Evolutionary conservation across 2,113 vertebrate genomes (phyloP).

Genomic region (Aphyosemion australe): DNA sequence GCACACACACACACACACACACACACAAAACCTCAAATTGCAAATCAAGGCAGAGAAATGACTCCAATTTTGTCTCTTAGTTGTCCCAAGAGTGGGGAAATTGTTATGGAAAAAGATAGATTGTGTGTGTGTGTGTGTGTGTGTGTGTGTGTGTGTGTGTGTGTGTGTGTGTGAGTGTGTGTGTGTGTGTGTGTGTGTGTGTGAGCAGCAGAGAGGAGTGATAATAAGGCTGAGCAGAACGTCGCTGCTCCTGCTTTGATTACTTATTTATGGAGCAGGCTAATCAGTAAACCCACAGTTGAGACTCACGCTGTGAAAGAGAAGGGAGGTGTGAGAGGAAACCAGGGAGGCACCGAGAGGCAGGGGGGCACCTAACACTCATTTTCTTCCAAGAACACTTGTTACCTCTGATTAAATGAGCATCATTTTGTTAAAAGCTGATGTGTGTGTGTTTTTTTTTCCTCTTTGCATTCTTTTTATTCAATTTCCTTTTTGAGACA

Average conservation of each 20-base stretch:
- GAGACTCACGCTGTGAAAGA: slow-evolving; percentile 43
- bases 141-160: neutral
- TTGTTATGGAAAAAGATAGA: neutral
- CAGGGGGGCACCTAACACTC: slow-evolving; percentile 26
- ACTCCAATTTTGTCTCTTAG: neutral
- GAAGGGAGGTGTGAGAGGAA: slow-evolving; percentile 20
- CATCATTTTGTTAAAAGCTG: slow-evolving; percentile 10
- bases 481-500: slow-evolving; percentile 12
- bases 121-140: neutral
- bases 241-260: slow-evolving; percentile 61
- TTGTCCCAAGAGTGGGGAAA: neutral
- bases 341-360: slow-evolving; percentile 22
- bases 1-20: too few species aligned
- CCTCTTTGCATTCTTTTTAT: neutral
- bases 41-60: neutral
- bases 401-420: slow-evolving; percentile 37
- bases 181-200: slow-evolving; percentile 1
- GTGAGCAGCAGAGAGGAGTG: slow-evolving; percentile 13
- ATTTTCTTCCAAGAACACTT: slow-evolving; percentile 34
- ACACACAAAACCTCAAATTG: neutral
- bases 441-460: neutral
- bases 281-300: slow-evolving; percentile 71
- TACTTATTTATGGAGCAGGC: slow-evolving; percentile 71
- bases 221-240: slow-evolving; percentile 47
- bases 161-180: neutral